Base-by-base conservation (phyloP, 2,797 vertebrate species). In the Anolis apletophallus region DNA sequence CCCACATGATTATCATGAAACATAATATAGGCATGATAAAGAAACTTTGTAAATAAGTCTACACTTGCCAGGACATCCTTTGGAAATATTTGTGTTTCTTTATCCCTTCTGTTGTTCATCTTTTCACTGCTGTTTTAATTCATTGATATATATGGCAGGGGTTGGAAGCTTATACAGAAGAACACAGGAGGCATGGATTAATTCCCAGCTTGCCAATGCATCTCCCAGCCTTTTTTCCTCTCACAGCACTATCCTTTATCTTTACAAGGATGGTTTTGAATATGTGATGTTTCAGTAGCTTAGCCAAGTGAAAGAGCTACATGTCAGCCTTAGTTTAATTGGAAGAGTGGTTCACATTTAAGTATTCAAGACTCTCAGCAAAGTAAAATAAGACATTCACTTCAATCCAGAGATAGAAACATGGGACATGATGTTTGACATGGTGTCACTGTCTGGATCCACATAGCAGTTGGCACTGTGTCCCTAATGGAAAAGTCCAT, bases 41-140 rank as follows among this genome's bases (percentile, higher is more conserved):
- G 32, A 83, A 80, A 6, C n/a, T 75, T 82, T 3, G 67, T 86
- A 91, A 88, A 55, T 64, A 78, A 0, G 16, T 72, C 36, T 50
- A 9, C 26, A 79, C 72, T 52, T 86, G 13, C 57, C 46, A 59
- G 9, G 9, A 61, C 26, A 52, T 52, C 59, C 71, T 67, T 21
- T 83, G 72, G 14, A 29, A 46, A n/a, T 0, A 1, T 3, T 5
- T 52, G 71, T 72, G 17, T 69, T 90, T 29, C 34, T 73, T 81
- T 90, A 64, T 14, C 23, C 50, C 36, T 71, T 71, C 36, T 77
- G 61, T 71, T 34, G 34, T 69, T 78, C 54, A 88, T 50, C 67
- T 71, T 84, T 75, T 83, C 13, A 13, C 14, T 71, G 13, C 0
- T 5, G 0, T 86, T 80, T 88, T 80, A 0, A 72, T 91, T 86